Evolutionary conservation across 2,888 invertebrate species (phyloP).

Genomic region (Oscheius myriophilus): DNA sequence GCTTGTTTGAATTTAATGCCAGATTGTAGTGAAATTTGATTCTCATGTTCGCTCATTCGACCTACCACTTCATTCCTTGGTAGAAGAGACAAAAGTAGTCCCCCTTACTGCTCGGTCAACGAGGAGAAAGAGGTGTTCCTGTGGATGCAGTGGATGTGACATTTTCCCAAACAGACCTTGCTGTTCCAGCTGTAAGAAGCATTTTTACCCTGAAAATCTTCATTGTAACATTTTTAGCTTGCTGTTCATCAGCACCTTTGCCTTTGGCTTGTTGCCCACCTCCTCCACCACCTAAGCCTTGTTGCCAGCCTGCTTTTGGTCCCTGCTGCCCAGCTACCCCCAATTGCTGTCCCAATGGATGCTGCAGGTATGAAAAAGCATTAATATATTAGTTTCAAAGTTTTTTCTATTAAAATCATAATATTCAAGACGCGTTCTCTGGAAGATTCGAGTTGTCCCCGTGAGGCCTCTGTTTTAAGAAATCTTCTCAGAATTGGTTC

Average conservation of each 20-base stretch:
- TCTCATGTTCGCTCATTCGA: conserved; percentile 47
- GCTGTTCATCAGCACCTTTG: conserved; percentile 55
- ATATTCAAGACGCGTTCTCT: too few species aligned
- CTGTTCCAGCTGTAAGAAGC: conserved; percentile 55
- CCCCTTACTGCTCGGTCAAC: conserved; percentile 36
- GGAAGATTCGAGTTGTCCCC: too few species aligned
- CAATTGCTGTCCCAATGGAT: conserved; percentile 60
- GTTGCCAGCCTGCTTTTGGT: conserved; percentile 62
- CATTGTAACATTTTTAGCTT: conserved; percentile 39
- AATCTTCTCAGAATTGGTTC: too few species aligned
- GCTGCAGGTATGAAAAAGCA: conserved; percentile 40
- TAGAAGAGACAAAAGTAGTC: conserved; percentile 48
- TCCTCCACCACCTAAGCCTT: conserved; percentile 65
- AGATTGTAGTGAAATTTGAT: conserved; percentile 57
- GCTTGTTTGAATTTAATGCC: background rate
- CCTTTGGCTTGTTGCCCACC: conserved; percentile 67
- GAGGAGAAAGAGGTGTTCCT: conserved; percentile 58
- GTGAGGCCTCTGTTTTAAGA: too few species aligned
- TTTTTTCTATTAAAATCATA: too few species aligned
- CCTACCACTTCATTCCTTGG: conserved; percentile 52
- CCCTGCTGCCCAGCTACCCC: conserved; percentile 65
- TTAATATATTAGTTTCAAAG: too few species aligned
- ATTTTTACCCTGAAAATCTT: background rate
- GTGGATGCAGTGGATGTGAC: conserved; percentile 65
- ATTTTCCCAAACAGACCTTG: conserved; percentile 63